A percentile compares a stretch with the other conserved stretches of the same genome.
Conservation (phyloP, 2,797 vertebrate genomes). For the Enteromius mattozi region DNA sequence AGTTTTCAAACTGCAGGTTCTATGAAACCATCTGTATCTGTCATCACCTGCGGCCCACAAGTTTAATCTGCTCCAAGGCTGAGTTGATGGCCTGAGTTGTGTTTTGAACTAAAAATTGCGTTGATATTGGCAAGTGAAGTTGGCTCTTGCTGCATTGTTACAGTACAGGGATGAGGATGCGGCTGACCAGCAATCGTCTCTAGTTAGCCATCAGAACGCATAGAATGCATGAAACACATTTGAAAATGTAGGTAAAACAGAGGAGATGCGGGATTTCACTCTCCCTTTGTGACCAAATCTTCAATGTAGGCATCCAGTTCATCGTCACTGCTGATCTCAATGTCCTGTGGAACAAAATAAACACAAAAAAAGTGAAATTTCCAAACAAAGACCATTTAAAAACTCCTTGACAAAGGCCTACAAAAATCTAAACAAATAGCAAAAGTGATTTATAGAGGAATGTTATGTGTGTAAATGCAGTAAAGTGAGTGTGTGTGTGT, state of each 20-base stretch:
- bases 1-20: neutral
- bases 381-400: neutral
- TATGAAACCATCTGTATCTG: neutral
- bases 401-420: neutral
- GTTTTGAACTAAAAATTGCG: neutral
- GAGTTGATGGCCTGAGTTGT: neutral
- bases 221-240: neutral
- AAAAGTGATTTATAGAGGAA: neutral
- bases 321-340: constrained; percentile 98
- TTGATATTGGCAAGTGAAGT: neutral
- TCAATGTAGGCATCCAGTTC: constrained; percentile 98
- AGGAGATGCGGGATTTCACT: constrained; percentile 75
- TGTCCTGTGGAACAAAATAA: constrained; percentile 81
- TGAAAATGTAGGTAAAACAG: constrained; percentile 8
- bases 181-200: neutral
- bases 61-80: neutral
- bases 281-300: constrained; percentile 96
- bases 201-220: neutral
- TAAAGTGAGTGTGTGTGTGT: neutral
- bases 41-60: constrained; percentile 36
- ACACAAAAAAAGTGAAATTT: neutral
- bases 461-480: neutral
- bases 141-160: constrained; percentile 7
- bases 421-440: neutral
- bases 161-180: neutral